Conservation (phyloP, 2,888 invertebrate species). For the Noctua janthe region DNA sequence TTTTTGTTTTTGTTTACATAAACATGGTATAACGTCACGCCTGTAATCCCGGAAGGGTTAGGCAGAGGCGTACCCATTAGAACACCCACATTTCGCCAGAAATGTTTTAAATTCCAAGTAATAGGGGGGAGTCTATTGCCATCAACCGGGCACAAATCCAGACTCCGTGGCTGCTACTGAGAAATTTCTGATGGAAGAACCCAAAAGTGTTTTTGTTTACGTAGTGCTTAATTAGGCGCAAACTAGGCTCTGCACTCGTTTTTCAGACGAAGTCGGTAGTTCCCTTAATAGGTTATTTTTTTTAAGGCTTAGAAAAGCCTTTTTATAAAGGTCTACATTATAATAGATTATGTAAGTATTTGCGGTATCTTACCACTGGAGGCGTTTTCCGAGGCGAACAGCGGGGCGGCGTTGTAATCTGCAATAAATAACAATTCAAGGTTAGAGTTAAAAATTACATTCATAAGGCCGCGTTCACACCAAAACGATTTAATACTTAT, state of each 20-base stretch:
- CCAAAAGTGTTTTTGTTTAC: too few species aligned
- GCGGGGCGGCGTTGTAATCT: conserved; percentile 90
- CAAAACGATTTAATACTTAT: background rate
- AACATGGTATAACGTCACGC: too few species aligned
- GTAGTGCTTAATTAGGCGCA: background rate
- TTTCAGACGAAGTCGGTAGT: background rate
- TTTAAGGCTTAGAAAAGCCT: background rate
- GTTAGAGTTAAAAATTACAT: conserved; percentile 52
- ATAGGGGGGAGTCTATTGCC: too few species aligned
- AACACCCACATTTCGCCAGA: too few species aligned
- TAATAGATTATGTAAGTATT: conserved; percentile 46
- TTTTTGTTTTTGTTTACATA: background rate
- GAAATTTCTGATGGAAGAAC: too few species aligned
- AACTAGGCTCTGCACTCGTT: background rate
- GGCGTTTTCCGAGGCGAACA: conserved; percentile 90
- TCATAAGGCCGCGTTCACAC: background rate
- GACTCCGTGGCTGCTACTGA: too few species aligned
- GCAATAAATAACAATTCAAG: conserved; percentile 74
- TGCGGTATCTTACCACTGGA: conserved; percentile 86
- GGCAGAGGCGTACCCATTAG: too few species aligned
- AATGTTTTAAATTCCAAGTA: too few species aligned
- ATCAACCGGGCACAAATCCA: too few species aligned
- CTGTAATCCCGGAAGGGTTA: too few species aligned
- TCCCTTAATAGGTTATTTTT: background rate
- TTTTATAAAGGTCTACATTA: conserved; percentile 12